Base-by-base conservation (phyloP, 2,797 vertebrate genomes). In the Platalea minor region DNA sequence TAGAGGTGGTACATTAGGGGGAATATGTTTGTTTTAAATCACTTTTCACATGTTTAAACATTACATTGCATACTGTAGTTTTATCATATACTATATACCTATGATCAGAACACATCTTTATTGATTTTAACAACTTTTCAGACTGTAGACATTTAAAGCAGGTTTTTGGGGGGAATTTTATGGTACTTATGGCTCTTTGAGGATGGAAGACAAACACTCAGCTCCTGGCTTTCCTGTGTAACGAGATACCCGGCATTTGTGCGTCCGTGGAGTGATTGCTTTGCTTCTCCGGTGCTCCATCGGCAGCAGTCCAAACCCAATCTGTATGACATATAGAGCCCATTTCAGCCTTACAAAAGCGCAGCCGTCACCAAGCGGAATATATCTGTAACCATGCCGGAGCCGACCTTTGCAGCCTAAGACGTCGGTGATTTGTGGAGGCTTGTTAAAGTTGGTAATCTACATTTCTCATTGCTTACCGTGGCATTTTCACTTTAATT, bases 101-200 rank as follows among this genome's bases (percentile, higher is more conserved):
- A 5, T 9, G 25, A 25, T 15, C 41, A 50, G 54, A 39, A 53
- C 15, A n/a, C 12, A 78, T 50, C 26, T 35, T 13, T 1, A 14
- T 23, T 4, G 18, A 29, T 51, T 63, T 72, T n/a, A 39, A 28
- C 19, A 63, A 31, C 53, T 72, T 50, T 39, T 57, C 11, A 19
- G 67, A 43, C n/a, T 0, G 1, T 3, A 24, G 13, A 3, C 7
- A 4, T n/a, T 25, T 29, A 26, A 41, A 50, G 43, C 11, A 37
- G 16, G 0, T 9, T 45, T 51, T 21, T 1, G 1, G 0, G 1
- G 13, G 6, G 21, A n/a, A 9, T 63, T 59, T 9, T 15, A 10
- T n/a, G 59, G 5, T 28, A 8, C 7, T 93, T 35, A 26, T 9
- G 60, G 24, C 19, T 45, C 26, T 88, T 86, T 54, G 28, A 73